Evolutionary conservation across 1,140 invertebrate species (phyloP).

Genomic region (Drusus annulatus): DNA sequence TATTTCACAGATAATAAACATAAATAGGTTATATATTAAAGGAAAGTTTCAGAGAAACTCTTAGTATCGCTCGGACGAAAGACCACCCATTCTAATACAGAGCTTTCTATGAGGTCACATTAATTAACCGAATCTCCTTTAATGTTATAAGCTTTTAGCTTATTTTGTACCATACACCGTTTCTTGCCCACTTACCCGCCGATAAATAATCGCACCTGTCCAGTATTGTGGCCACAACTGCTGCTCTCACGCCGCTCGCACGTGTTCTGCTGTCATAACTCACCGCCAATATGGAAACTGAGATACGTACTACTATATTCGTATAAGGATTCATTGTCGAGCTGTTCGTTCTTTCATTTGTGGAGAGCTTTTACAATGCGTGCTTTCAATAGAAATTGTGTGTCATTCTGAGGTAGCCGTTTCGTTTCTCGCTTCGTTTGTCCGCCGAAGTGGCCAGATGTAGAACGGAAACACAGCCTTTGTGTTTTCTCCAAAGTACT

Average conservation of each 20-base stretch:
- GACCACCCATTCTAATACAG: not conserved
- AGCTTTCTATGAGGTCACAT: not conserved
- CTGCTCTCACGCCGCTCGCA: not conserved
- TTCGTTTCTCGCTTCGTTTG: too few relatives aligned
- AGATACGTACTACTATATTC: too few relatives aligned
- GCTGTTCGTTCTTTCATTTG: not conserved
- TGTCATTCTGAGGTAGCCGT: too few relatives aligned
- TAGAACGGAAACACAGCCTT: too few relatives aligned
- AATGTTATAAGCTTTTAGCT: not conserved
- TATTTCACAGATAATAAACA: too few relatives aligned
- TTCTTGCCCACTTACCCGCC: not conserved
- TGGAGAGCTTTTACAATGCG: not conserved
- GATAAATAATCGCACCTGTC: constrained; percentile 8
- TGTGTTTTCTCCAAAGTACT: too few relatives aligned
- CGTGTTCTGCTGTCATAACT: constrained; percentile 12
- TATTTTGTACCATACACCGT: not conserved
- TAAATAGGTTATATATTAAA: too few relatives aligned
- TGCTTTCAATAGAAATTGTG: not conserved
- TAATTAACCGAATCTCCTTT: not conserved
- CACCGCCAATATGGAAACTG: not conserved
- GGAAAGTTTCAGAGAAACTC: too few relatives aligned
- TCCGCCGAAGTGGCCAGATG: too few relatives aligned
- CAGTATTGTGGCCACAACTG: not conserved
- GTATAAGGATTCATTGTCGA: too few relatives aligned
- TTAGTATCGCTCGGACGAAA: too few relatives aligned